Evolutionary conservation across 2,113 vertebrate species (phyloP).

Genomic region (Lepisosteus osseus): DNA sequence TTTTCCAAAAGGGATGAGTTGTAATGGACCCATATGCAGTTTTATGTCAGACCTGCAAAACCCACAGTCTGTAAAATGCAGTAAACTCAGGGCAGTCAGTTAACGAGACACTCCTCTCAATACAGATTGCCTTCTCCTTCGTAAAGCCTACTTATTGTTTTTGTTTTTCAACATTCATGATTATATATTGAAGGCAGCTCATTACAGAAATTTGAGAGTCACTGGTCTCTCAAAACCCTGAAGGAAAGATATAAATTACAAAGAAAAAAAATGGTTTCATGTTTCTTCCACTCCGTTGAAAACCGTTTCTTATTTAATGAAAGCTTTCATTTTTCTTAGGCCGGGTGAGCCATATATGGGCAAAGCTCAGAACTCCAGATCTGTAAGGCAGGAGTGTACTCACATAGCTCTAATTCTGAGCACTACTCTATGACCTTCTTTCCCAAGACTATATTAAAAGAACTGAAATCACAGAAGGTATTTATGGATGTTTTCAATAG

Average conservation of each 20-base stretch:
- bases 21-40: no score
- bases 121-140: background rate
- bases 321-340: background rate
- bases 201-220: slow-evolving; percentile 9
- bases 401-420: no score
- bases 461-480: no score
- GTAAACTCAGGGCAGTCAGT: no score
- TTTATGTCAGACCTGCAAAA: no score
- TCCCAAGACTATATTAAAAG: no score
- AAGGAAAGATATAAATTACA: slow-evolving; percentile 30
- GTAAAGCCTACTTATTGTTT: background rate
- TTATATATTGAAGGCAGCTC: background rate
- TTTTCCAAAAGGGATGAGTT: no score
- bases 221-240: slow-evolving; percentile 33
- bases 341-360: slow-evolving; percentile 34
- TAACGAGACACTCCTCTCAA: no score
- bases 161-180: background rate
- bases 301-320: background rate
- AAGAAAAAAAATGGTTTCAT: background rate
- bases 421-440: no score
- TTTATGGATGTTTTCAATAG: no score
- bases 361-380: slow-evolving; percentile 11
- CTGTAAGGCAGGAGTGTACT: no score
- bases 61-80: no score
- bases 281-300: background rate